A percentile compares a stretch with the other conserved stretches of the same genome.
phyloP scores from a whole-genome alignment of 2,888 invertebrate genomes.

The Chromoteleia sp. region DNA sequence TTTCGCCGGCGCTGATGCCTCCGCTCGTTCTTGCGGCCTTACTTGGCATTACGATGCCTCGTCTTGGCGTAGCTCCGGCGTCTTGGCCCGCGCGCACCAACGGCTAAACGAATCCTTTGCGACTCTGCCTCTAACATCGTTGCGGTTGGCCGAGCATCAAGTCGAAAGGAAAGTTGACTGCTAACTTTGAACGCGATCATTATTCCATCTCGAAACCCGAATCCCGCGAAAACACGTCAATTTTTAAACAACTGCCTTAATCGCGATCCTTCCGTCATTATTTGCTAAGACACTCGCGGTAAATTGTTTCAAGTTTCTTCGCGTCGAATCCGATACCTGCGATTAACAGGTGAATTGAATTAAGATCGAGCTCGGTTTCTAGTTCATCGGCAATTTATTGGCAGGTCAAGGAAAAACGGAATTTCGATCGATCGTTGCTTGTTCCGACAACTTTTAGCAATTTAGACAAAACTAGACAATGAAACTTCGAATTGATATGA shows the following conservation, averaged over 20 bases:
- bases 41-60: slow-evolving; percentile 61
- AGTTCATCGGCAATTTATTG: slow-evolving; percentile 27
- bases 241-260: slow-evolving; percentile 40
- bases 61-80: slow-evolving; percentile 69
- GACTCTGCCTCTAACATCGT: slow-evolving; percentile 60
- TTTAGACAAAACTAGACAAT: no score
- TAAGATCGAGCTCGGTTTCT: slow-evolving; percentile 31
- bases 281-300: not conserved
- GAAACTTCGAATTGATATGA: no score
- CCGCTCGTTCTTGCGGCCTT: slow-evolving; percentile 61
- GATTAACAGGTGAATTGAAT: slow-evolving; percentile 34
- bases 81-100: slow-evolving; percentile 67
- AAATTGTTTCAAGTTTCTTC: slow-evolving; percentile 2
- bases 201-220: slow-evolving; percentile 33
- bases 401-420: not conserved
- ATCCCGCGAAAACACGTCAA: slow-evolving; percentile 17
- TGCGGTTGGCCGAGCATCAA: slow-evolving; percentile 72
- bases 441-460: no score
- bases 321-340: not conserved
- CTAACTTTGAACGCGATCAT: slow-evolving; percentile 58
- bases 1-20: slow-evolving; percentile 62
- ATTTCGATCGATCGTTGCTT: not conserved
- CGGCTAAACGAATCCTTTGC: slow-evolving; percentile 60
- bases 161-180: slow-evolving; percentile 68
- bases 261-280: slow-evolving; percentile 11